Evolutionary conservation across 35 echinoderm and acorn worm species (phyloP).

Genomic region (Diadema setosum): DNA sequence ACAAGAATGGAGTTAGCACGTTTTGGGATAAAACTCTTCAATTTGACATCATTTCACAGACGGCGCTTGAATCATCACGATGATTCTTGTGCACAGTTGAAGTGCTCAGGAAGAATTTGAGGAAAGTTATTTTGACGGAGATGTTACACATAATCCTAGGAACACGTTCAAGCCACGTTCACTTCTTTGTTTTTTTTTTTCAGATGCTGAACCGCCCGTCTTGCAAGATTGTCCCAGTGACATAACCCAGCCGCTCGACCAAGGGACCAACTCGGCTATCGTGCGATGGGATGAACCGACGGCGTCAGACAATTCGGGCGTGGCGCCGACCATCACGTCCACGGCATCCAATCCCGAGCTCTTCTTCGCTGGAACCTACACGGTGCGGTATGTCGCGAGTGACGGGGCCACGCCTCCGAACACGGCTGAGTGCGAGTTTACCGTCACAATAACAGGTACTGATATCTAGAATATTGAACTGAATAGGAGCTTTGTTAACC

Average conservation of each 20-base stretch:
- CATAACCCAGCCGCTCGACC: neutral
- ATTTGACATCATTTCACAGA: too few relatives aligned
- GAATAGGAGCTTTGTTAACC: too few relatives aligned
- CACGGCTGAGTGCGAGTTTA: neutral
- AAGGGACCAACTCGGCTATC: neutral
- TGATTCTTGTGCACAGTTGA: too few relatives aligned
- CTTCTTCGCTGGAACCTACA: neutral
- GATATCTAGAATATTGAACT: too few relatives aligned
- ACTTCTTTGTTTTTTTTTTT: neutral
- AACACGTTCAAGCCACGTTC: neutral
- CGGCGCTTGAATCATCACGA: too few relatives aligned
- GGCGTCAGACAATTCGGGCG: neutral
- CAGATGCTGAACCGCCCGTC: neutral
- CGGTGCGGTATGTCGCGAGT: neutral
- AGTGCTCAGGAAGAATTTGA: too few relatives aligned
- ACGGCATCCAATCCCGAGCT: neutral
- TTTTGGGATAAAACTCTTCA: too few relatives aligned
- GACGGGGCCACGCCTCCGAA: neutral
- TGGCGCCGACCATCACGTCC: neutral
- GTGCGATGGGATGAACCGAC: neutral
- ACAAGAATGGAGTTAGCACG: too few relatives aligned
- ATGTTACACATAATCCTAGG: too few relatives aligned
- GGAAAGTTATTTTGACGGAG: too few relatives aligned
- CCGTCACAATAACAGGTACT: neutral
- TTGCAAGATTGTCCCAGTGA: neutral